Conservation (phyloP, 2,888 invertebrate species). For the Tachystola acroxantha region DNA sequence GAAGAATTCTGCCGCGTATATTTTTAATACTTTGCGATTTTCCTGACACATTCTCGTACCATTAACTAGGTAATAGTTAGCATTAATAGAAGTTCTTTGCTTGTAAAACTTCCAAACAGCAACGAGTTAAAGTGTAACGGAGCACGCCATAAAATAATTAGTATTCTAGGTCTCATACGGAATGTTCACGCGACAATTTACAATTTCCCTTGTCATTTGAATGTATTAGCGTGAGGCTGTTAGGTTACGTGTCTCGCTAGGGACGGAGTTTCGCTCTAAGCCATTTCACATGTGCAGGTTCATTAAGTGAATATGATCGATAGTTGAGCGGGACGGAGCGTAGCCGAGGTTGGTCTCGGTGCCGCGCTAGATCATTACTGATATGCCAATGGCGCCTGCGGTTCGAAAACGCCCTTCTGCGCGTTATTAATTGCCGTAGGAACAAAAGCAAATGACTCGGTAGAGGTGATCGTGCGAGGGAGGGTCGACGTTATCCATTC, state of each 20-base stretch:
- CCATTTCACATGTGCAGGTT: constrained; percentile 39
- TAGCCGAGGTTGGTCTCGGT: constrained; percentile 35
- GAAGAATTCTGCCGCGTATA: neutral
- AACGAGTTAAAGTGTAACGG: constrained; percentile 27
- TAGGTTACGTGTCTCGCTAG: constrained; percentile 11
- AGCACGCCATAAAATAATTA: constrained; percentile 55
- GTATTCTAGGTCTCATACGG: constrained; percentile 31
- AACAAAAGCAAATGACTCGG: constrained; percentile 77
- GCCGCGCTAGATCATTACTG: constrained; percentile 66
- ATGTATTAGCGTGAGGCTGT: constrained; percentile 18
- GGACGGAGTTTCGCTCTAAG: constrained; percentile 18
- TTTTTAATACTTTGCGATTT: neutral
- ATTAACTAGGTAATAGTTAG: neutral
- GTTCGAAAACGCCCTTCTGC: constrained; percentile 68
- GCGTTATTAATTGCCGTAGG: constrained; percentile 73
- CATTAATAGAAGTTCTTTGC: constrained; percentile 6
- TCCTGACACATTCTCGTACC: too few species aligned
- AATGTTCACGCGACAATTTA: constrained; percentile 31
- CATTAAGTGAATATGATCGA: constrained; percentile 61
- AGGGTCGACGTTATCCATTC: constrained; percentile 75
- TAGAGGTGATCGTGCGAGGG: constrained; percentile 72
- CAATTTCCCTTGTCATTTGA: constrained; percentile 25
- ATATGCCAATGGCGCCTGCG: constrained; percentile 66
- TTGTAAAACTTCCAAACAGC: constrained; percentile 18
- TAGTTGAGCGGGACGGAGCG: constrained; percentile 35